Base-by-base conservation (phyloP, 2,113 vertebrate genomes). In the Sceloporus undulatus region DNA sequence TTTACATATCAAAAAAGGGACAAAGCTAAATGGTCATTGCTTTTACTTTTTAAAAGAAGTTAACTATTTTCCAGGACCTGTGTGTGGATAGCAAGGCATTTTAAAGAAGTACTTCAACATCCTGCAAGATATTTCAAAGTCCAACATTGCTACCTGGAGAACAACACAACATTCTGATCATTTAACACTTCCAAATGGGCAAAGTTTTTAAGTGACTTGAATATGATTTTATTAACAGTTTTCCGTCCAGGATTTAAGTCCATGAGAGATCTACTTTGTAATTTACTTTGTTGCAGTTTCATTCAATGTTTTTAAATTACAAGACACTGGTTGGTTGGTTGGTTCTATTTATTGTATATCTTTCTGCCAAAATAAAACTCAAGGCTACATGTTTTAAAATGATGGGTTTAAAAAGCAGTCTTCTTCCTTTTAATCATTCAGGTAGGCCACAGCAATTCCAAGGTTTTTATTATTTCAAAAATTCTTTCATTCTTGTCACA, bases 1-100 rank as follows among this genome's bases (percentile, higher is more conserved):
- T 82, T 90, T 86, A 89, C 52, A 84, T 94, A 91, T 84, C 18
- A 87, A 83, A 79, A 86, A 9, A 1, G 38, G 52, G 21, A 3
- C 40, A 9, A 7, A 42, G 6, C 7, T 40, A 40, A 42, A 76
- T 40, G 7, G 19, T 19, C 76, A 78, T 27, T 52, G 42, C 23
- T 27, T 52, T 73, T 4, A 48, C 4, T 54, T 14, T 84, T 71
- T 84, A 10, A 21, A 73, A 73, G 10, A 48, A 48, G 48, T 48
- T 48, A 48, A 8, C 9, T 34, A 27, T 71, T 73, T 48, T 52
- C 23, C 23, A 21, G 59, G 59, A 62, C 4, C 18, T 59, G 59
- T 48, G 48, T 48, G 2, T 48, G 48, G 48, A 48, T 48, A 7
- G 48, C 5, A 7, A 18, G 59, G 18, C 13, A 16, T 62, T 16